Evolutionary conservation across 2,797 vertebrate genomes (phyloP).

Genomic region (Cossypha heuglini): DNA sequence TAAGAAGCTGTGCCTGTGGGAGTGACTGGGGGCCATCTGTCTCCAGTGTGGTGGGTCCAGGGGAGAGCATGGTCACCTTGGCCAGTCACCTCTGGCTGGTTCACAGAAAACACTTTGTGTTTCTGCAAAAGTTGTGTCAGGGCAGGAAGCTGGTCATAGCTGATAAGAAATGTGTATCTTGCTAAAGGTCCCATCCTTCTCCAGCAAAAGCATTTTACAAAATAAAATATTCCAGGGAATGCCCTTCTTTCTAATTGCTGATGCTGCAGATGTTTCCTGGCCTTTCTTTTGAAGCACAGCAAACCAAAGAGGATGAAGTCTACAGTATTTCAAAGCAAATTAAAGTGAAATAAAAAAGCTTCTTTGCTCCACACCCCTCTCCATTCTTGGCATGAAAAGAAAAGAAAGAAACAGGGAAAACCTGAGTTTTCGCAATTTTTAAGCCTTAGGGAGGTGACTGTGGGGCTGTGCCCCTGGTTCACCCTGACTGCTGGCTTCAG

Average conservation of each 20-base stretch:
- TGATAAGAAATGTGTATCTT: neutral
- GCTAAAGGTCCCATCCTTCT: neutral
- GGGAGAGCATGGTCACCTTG: rapidly evolving
- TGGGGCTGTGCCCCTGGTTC: neutral
- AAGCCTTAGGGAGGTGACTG: neutral
- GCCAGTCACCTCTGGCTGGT: rapidly evolving
- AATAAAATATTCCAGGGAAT: neutral
- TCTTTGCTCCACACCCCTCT: neutral
- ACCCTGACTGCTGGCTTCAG: rapidly evolving
- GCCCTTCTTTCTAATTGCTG: neutral
- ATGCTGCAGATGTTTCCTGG: neutral
- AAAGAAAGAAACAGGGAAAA: neutral
- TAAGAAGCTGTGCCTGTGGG: neutral
- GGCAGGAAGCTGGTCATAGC: neutral
- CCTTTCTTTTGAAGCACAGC: neutral
- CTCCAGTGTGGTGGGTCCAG: rapidly evolving
- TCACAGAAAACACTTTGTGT: rapidly evolving
- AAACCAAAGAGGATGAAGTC: neutral
- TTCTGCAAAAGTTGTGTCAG: rapidly evolving
- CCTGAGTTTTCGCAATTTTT: neutral
- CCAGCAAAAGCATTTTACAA: neutral
- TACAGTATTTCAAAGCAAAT: neutral
- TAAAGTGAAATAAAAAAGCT: neutral
- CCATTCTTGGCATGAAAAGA: neutral
- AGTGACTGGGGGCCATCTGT: neutral